phyloP scores from a whole-genome alignment of 2,797 vertebrate genomes.

The Tokudaia muenninki region DNA sequence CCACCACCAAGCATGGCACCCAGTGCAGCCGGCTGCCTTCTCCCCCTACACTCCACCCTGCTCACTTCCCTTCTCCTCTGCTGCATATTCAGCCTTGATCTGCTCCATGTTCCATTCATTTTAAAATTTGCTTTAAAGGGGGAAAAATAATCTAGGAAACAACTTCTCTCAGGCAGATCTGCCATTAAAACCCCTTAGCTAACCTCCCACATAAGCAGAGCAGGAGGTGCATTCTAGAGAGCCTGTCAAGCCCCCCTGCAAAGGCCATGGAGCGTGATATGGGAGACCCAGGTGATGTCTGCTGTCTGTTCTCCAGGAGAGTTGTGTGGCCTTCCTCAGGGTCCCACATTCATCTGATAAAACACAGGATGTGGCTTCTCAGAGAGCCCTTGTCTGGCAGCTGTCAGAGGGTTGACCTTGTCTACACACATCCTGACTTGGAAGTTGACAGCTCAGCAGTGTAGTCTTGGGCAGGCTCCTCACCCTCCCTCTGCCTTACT shows the following conservation, averaged over 20 bases:
- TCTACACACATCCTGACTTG: no score
- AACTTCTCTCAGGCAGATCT: not conserved
- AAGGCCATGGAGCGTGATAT: not conserved
- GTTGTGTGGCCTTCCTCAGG: not conserved
- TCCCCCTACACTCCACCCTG: accelerated
- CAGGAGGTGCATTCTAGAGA: not conserved
- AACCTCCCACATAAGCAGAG: not conserved
- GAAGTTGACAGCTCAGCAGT: not conserved
- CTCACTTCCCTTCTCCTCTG: not conserved
- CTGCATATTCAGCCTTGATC: not conserved
- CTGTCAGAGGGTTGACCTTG: not conserved
- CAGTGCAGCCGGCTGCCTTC: not conserved
- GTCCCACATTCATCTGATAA: not conserved
- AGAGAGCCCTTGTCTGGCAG: not conserved
- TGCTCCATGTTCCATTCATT: not conserved
- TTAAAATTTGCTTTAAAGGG: not conserved
- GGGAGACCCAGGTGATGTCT: not conserved
- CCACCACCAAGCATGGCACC: not conserved
- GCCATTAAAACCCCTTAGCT: not conserved
- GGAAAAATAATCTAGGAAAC: not conserved
- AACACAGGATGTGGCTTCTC: not conserved
- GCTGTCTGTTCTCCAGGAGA: not conserved
- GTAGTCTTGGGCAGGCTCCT: not conserved
- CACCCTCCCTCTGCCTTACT: not conserved
- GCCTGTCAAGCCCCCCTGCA: no score